phyloP scores from a whole-genome alignment of 2,888 invertebrate species.

The Empis livida region DNA sequence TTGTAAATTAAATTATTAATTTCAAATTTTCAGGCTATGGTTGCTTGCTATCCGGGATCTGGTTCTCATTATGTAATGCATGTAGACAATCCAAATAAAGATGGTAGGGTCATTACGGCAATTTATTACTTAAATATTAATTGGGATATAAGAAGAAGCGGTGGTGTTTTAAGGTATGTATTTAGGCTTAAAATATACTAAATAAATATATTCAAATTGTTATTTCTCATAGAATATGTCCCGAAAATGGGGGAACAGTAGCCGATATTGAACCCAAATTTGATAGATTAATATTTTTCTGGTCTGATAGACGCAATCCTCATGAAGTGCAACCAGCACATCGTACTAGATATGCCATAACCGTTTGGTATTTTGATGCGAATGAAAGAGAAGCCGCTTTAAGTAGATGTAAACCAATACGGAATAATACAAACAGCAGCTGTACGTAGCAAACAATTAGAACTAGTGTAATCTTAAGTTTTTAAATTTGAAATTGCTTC shows the following conservation, averaged over 20 bases:
- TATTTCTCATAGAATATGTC: slow-evolving; percentile 58
- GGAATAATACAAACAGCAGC: slow-evolving; percentile 2
- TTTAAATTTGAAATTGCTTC: too few species aligned
- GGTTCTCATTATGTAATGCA: slow-evolving; percentile 94
- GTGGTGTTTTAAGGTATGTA: slow-evolving; percentile 68
- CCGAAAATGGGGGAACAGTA: slow-evolving; percentile 69
- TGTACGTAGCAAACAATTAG: slow-evolving; percentile 9
- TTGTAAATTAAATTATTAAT: not conserved
- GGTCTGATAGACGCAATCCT: slow-evolving; percentile 94
- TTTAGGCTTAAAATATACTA: not conserved
- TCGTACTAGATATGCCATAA: slow-evolving; percentile 80
- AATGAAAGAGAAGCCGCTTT: slow-evolving; percentile 63
- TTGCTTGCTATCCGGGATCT: slow-evolving; percentile 93
- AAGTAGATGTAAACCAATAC: slow-evolving; percentile 21
- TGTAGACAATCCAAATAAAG: slow-evolving; percentile 93
- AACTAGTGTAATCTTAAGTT: not conserved
- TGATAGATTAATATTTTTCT: slow-evolving; percentile 90
- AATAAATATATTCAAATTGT: not conserved
- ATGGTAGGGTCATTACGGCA: slow-evolving; percentile 92
- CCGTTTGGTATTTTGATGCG: slow-evolving; percentile 85
- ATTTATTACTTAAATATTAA: slow-evolving; percentile 94
- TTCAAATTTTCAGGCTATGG: slow-evolving; percentile 71
- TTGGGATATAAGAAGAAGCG: slow-evolving; percentile 76
- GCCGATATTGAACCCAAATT: slow-evolving; percentile 89
- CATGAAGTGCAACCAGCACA: slow-evolving; percentile 93